Percentiles rank a stretch among this genome's conserved stretches.
phyloP scores from a whole-genome alignment of 2,797 vertebrate genomes.

The Chelmon rostratus region DNA sequence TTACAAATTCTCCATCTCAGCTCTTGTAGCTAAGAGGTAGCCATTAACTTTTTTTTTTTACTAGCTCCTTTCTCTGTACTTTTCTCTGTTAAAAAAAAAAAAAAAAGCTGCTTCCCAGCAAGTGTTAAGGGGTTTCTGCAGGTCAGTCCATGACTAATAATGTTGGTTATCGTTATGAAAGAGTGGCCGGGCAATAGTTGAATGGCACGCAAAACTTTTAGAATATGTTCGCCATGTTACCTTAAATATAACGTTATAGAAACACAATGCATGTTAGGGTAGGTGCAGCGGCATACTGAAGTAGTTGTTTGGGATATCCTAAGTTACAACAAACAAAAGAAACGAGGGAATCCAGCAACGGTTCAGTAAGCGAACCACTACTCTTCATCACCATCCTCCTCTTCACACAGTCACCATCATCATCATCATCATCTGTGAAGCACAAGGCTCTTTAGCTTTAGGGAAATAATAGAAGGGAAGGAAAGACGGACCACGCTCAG shows the following conservation, averaged over 20 bases:
- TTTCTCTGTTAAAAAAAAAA: conserved; percentile 20
- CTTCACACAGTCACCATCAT: conserved; percentile 79
- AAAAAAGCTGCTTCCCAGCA: conserved; percentile 28
- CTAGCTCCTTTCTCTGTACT: conserved; percentile 14
- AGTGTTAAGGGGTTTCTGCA: conserved; percentile 13
- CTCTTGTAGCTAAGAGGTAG: conserved; percentile 12
- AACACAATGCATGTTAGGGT: conserved; percentile 41
- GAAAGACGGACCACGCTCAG: conserved; percentile 74
- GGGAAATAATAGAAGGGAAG: conserved; percentile 83
- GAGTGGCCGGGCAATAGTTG: conserved; percentile 28
- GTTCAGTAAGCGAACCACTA: conserved; percentile 64
- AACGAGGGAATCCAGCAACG: conserved; percentile 41
- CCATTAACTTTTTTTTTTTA: conserved; percentile 52
- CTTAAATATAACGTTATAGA: conserved; percentile 28
- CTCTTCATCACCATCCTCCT: conserved; percentile 84
- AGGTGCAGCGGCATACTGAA: conserved; percentile 25
- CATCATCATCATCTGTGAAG: conserved; percentile 80
- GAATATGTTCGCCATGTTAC: conserved; percentile 32
- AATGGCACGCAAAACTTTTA: conserved; percentile 71
- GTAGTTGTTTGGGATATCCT: conserved; percentile 32
- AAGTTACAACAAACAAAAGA: conserved; percentile 63
- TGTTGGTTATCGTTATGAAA: conserved; percentile 22
- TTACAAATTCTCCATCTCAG: neutral
- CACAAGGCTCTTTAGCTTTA: conserved; percentile 82
- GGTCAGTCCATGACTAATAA: conserved; percentile 12